A percentile compares a stretch with the other conserved stretches of the same genome.
phyloP scores from a whole-genome alignment of 2,888 invertebrate species.

The Mesorhabditis spiculigera region DNA sequence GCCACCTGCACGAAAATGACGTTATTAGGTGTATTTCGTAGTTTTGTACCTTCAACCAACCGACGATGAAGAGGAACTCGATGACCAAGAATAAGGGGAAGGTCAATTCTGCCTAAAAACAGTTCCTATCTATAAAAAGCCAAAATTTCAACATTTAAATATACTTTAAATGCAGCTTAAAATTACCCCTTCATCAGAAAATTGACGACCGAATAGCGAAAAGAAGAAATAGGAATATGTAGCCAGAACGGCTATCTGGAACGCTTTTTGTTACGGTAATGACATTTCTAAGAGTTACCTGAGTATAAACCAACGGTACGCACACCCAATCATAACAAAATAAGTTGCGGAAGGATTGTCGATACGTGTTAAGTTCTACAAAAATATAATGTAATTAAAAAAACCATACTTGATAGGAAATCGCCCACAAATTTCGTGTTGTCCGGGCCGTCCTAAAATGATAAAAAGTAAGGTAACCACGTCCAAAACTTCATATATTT shows the following conservation, averaged over 20 bases:
- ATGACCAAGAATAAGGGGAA: constrained; percentile 40
- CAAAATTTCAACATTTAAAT: no score
- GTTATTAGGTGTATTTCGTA: no score
- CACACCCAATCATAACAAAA: constrained; percentile 45
- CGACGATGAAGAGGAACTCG: constrained; percentile 43
- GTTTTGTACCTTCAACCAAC: no score
- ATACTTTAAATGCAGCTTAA: no score
- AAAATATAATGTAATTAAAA: not conserved
- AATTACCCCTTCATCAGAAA: no score
- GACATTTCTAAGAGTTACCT: constrained; percentile 10
- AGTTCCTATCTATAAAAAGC: no score
- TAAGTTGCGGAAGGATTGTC: constrained; percentile 29
- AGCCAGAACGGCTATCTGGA: constrained; percentile 58
- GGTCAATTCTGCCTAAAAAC: constrained; percentile 21
- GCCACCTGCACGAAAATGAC: constrained; percentile 20
- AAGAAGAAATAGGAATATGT: constrained; percentile 60
- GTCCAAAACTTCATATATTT: no score
- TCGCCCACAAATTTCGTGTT: no score
- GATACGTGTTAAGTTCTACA: constrained; percentile 26
- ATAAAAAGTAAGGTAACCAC: no score
- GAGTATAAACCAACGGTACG: constrained; percentile 41
- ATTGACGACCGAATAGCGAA: constrained; percentile 59
- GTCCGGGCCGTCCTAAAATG: no score
- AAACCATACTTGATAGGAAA: no score
- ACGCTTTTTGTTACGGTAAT: not conserved